phyloP scores from a whole-genome alignment of 2,888 invertebrate genomes.

The Brenthis hecate region DNA sequence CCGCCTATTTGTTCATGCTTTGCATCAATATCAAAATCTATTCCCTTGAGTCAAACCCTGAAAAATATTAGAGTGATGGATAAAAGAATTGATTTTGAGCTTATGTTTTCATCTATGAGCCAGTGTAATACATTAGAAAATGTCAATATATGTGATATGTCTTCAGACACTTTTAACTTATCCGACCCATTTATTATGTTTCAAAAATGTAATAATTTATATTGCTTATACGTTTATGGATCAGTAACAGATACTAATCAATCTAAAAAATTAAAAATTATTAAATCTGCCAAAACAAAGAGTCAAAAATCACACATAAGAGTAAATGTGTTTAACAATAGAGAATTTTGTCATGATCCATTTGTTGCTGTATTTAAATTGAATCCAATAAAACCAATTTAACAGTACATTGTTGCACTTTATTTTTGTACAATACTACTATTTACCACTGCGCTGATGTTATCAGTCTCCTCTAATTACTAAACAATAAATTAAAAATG shows the following conservation, averaged over 20 bases:
- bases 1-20: constrained; percentile 48
- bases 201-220: constrained; percentile 58
- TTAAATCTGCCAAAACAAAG: constrained; percentile 52
- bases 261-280: constrained; percentile 45
- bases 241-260: constrained; percentile 45
- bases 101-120: constrained; percentile 56
- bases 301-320: constrained; percentile 49
- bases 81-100: constrained; percentile 54
- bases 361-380: constrained; percentile 59
- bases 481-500: too few relatives aligned
- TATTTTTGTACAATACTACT: constrained; percentile 18
- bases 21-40: constrained; percentile 48
- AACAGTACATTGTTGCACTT: constrained; percentile 26
- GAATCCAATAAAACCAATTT: constrained; percentile 43
- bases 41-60: constrained; percentile 53
- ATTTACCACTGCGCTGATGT: not conserved
- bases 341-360: constrained; percentile 49
- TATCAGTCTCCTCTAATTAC: too few relatives aligned
- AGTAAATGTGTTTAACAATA: constrained; percentile 40
- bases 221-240: constrained; percentile 55
- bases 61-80: constrained; percentile 63
- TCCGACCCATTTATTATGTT: constrained; percentile 54
- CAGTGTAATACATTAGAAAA: constrained; percentile 63
- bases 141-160: constrained; percentile 55
- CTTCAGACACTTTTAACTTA: constrained; percentile 45